phyloP scores from a whole-genome alignment of 92 coral and sea anemone genomes.

The Montipora capitata region DNA sequence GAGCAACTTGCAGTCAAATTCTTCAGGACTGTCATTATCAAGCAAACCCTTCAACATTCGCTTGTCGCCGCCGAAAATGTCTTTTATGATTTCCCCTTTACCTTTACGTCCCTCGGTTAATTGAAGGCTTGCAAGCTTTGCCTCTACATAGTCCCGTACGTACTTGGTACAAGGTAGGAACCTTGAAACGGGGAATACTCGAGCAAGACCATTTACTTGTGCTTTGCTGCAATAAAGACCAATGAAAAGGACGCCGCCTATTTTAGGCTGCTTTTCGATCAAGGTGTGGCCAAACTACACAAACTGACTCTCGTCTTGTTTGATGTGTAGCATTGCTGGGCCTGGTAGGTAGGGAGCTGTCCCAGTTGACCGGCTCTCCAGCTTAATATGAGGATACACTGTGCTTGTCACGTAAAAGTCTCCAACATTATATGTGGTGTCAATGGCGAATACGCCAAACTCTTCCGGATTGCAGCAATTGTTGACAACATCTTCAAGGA shows the following conservation, averaged over 20 bases:
- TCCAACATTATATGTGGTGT: conserved; percentile 63
- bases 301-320: conserved; percentile 59
- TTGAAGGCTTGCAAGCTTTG: conserved; percentile 42
- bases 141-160: conserved; percentile 41
- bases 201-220: conserved; percentile 50
- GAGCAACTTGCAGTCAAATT: conserved; percentile 59
- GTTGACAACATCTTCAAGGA: conserved; percentile 55
- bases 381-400: conserved; percentile 52
- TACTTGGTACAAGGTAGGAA: conserved; percentile 64
- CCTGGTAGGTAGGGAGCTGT: conserved; percentile 59
- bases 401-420: conserved; percentile 65
- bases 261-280: conserved; percentile 15
- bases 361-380: conserved; percentile 41
- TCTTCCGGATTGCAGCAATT: conserved; percentile 48
- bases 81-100: no score
- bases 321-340: conserved; percentile 68
- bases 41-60: conserved; percentile 21
- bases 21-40: conserved; percentile 18
- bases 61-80: no score
- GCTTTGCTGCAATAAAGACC: conserved; percentile 25
- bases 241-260: conserved; percentile 24
- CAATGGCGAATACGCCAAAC: conserved; percentile 48
- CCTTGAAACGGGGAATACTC: conserved; percentile 37
- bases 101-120: conserved; percentile 16
- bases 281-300: conserved; percentile 63